Conservation (phyloP, 1,140 invertebrate species). For the Atta cephalotes region DNA sequence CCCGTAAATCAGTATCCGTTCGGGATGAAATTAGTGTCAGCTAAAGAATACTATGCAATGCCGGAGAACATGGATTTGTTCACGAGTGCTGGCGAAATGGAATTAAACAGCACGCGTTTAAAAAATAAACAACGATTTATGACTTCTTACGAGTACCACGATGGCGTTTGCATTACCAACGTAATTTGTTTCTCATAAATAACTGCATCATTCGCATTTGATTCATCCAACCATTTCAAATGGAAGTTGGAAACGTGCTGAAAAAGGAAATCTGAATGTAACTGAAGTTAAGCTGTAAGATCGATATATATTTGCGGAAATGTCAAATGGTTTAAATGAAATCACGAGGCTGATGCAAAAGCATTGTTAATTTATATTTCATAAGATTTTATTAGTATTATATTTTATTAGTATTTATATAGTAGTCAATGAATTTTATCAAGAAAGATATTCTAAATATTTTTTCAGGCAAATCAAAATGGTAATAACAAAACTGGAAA, state of each 20-base stretch:
- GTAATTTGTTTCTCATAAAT: conserved; percentile 50
- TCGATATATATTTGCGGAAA: conserved; percentile 2
- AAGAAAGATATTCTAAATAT: background rate
- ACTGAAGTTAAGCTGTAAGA: background rate
- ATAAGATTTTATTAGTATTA: background rate
- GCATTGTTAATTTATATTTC: background rate
- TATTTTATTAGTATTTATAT: background rate
- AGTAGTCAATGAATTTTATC: background rate
- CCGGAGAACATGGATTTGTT: conserved; percentile 13
- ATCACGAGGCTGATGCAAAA: background rate
- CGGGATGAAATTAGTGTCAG: conserved; percentile 73
- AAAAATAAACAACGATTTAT: conserved; percentile 51
- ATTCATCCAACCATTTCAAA: conserved; percentile 13
- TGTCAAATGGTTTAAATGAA: conserved; percentile 11
- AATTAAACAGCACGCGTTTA: conserved; percentile 61
- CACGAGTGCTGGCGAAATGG: conserved; percentile 5
- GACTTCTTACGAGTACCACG: background rate
- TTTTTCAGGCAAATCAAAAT: background rate
- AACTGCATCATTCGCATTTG: conserved; percentile 30
- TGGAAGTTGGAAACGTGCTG: background rate
- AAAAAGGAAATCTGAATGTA: conserved; percentile 14
- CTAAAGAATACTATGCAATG: conserved; percentile 59
- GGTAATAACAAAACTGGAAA: background rate
- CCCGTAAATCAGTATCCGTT: conserved; percentile 72
- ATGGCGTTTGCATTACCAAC: conserved; percentile 12